Evolutionary conservation across 2,888 invertebrate species (phyloP).

Genomic region (Drosophila meridionalis): DNA sequence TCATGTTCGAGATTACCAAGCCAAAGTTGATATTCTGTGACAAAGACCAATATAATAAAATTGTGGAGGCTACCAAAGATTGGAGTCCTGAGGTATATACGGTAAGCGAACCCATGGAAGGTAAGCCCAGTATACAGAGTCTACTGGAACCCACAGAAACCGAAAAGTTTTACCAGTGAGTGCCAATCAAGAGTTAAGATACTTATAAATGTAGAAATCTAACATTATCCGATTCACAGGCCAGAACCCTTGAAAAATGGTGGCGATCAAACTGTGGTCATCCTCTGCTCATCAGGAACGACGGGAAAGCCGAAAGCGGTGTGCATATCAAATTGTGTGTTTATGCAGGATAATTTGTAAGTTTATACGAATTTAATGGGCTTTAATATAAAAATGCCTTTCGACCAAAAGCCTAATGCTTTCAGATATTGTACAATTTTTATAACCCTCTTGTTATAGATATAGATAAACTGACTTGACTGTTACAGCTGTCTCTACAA

Average conservation of each 20-base stretch:
- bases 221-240: neutral
- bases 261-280: constrained; percentile 62
- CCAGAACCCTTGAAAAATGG: constrained; percentile 50
- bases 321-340: constrained; percentile 53
- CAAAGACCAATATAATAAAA: constrained; percentile 50
- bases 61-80: constrained; percentile 42
- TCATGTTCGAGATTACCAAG: constrained; percentile 55
- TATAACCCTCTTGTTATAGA: neutral
- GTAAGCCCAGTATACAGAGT: constrained; percentile 48
- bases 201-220: neutral
- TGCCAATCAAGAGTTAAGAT: neutral
- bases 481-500: neutral
- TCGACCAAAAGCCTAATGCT: too few species aligned
- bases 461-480: neutral
- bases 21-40: constrained; percentile 64
- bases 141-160: constrained; percentile 42
- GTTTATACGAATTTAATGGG: constrained; percentile 2
- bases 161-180: constrained; percentile 59
- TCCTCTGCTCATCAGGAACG: constrained; percentile 76
- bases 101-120: constrained; percentile 50
- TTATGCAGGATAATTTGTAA: constrained; percentile 54
- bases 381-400: too few species aligned
- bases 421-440: too few species aligned
- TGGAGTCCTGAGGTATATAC: constrained; percentile 57
- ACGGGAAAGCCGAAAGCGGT: constrained; percentile 74